Conservation (phyloP, 2,113 vertebrate species). For the Lathamus discolor region DNA sequence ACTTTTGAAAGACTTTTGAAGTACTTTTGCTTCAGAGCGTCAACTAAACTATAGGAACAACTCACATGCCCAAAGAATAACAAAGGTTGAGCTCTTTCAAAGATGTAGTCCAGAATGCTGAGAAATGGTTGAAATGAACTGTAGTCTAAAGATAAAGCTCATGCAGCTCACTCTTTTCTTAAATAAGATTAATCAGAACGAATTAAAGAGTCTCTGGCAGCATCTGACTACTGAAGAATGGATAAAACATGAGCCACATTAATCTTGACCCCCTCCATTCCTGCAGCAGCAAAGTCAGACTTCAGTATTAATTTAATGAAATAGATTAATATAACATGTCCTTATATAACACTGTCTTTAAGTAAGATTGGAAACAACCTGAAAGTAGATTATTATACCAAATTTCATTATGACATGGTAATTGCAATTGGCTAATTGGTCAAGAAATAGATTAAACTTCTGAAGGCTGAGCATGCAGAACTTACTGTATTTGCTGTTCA, state of each 20-base stretch:
- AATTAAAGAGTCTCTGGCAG: not conserved
- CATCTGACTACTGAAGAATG: not conserved
- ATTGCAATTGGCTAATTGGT: not conserved
- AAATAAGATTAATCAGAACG: not conserved
- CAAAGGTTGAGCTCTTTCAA: not conserved
- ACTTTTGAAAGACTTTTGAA: not conserved
- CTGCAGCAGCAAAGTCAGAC: not conserved
- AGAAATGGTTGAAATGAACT: not conserved
- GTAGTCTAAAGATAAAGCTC: not conserved
- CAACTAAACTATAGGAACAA: not conserved
- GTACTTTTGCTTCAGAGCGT: not conserved
- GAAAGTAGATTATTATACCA: not conserved
- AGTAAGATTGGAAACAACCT: not conserved
- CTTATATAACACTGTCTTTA: not conserved
- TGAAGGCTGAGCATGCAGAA: not conserved
- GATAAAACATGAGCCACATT: not conserved
- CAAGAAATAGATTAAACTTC: not conserved
- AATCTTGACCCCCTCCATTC: not conserved
- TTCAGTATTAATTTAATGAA: not conserved
- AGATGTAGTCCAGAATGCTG: not conserved
- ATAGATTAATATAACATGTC: not conserved
- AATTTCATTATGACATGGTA: not conserved
- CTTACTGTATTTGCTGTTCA: not conserved
- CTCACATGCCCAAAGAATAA: not conserved
- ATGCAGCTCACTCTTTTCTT: not conserved